Conservation (phyloP, 2,113 vertebrate genomes). For the Fulica atra region DNA sequence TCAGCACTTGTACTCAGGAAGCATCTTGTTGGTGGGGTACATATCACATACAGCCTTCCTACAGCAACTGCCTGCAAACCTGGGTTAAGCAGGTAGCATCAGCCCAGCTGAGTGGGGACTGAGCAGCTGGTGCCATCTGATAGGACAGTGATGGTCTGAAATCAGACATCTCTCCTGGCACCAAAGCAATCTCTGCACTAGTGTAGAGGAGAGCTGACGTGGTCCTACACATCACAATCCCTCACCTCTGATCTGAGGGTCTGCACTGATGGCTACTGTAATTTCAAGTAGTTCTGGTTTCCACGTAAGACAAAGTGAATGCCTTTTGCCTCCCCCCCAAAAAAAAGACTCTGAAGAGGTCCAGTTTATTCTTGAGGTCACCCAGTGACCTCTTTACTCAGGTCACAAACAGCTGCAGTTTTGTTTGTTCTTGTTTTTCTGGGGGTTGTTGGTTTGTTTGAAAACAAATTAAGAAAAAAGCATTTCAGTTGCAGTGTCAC, state of each 20-base stretch:
- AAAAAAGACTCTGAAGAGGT: background rate
- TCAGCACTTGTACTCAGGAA: background rate
- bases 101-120: fast-evolving
- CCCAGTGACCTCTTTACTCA: background rate
- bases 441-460: background rate
- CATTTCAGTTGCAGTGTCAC: fast-evolving
- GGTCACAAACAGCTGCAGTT: background rate
- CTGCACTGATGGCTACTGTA: background rate
- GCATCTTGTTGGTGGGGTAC: background rate
- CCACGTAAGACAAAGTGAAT: background rate
- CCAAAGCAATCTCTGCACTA: background rate
- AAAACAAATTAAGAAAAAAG: background rate
- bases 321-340: too few relatives aligned
- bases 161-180: background rate
- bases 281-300: background rate
- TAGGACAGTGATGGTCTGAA: background rate
- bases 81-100: background rate
- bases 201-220: background rate
- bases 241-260: background rate
- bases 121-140: background rate
- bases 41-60: background rate
- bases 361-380: background rate
- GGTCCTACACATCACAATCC: background rate
- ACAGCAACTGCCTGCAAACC: background rate
- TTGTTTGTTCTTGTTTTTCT: background rate